Percentiles rank a stretch among this genome's conserved stretches.
phyloP scores from a whole-genome alignment of 2,888 invertebrate genomes.

The Tipula helvola region DNA sequence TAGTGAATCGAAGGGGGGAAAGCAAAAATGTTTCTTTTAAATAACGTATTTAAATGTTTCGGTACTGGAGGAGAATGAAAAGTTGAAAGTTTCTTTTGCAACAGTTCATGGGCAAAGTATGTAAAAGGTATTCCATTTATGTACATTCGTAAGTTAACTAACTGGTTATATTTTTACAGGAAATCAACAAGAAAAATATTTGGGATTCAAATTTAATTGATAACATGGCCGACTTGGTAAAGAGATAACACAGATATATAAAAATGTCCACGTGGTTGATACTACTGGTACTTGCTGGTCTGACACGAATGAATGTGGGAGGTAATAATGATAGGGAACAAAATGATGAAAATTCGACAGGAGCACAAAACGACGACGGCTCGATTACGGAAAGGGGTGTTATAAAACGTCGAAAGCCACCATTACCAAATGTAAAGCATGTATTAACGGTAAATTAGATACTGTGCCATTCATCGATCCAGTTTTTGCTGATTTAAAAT shows the following conservation, averaged over 20 bases:
- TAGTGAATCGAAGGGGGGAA: no score
- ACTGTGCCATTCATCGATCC: conserved; percentile 40
- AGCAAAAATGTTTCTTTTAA: no score
- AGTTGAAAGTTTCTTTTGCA: conserved; percentile 63
- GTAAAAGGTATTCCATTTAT: conserved; percentile 36
- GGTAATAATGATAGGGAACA: not conserved
- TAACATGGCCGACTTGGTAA: conserved; percentile 64
- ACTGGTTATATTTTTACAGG: conserved; percentile 39
- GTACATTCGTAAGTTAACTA: not conserved
- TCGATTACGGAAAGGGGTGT: not conserved
- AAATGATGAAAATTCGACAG: not conserved
- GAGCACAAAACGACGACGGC: not conserved
- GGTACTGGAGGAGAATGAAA: conserved; percentile 43
- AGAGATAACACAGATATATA: conserved; percentile 53
- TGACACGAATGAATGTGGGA: conserved; percentile 26
- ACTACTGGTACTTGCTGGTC: conserved; percentile 63
- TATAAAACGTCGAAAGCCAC: conserved; percentile 26
- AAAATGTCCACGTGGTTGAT: conserved; percentile 66
- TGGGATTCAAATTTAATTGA: conserved; percentile 81
- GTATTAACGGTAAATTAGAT: conserved; percentile 31
- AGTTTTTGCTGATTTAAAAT: conserved; percentile 46
- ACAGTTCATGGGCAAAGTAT: conserved; percentile 58
- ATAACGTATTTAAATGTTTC: no score
- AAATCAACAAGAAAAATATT: conserved; percentile 80
- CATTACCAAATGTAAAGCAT: conserved; percentile 34